Evolutionary conservation across 2,113 vertebrate species (phyloP), one percentile per base, ranked within the genome.

Genomic region (Indicator maculatus): DNA sequence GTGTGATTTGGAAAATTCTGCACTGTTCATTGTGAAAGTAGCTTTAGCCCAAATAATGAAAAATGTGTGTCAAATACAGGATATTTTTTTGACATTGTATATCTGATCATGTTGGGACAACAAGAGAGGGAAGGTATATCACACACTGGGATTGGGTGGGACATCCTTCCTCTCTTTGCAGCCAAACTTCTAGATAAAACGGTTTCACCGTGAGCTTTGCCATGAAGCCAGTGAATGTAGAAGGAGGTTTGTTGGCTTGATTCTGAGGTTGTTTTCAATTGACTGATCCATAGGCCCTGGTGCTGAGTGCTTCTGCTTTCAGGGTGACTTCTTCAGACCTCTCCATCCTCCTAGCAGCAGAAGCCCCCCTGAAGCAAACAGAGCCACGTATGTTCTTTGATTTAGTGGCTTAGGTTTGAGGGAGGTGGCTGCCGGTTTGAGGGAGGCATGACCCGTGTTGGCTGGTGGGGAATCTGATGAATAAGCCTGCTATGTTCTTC

Each of bases 101-200:
- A 30, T 14, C 31, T 28, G 33, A 36, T 44, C 4, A 2, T 28
- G 20, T 50, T 41, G 30, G 59, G 31, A 65, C 26, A 20, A 30
- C 26, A 78, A 41, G 23, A 50, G 50, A 27, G 33, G n/a, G 56
- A 50, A 33, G 28, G 50, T 3, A 6, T 33, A 28, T 41, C 8
- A 3, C 1, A 4, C 50, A 0, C 2, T 2, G 26, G 44, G 53
- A 36, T 20, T 26, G 31, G 5, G 12, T 30, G 19, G 24, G 33
- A 33, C 28, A 9, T 56, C n/a, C 39, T 39, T 39, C 23, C n/a
- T 75, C 23, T 45, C 64, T 45, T 61, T n/a, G 28, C 39, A 26
- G n/a, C 55, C 63, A 39, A 6, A 31, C 36, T 59, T 53, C 27
- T 30, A 24, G n/a, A 33, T 26, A 19, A 83, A 69, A 47, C 55